These are phyloP conservation scores for Pristionchus japonicus DNA, from an alignment of 2,888 invertebrate species.

Conservation along the genomic window DNA sequence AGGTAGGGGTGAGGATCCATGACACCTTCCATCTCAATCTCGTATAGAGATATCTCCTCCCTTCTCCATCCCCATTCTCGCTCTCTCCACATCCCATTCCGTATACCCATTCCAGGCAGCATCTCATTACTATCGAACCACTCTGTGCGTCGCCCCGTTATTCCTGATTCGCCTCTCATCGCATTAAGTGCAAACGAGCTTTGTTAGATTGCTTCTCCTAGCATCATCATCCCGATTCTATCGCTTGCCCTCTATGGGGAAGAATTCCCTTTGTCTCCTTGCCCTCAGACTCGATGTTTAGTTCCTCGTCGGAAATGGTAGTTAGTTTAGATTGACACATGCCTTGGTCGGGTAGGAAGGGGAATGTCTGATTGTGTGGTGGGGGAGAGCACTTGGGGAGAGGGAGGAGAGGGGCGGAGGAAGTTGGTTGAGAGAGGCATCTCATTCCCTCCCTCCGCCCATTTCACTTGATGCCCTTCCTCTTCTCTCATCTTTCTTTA, in stretches of 20 bases:
- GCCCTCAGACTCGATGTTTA: background rate
- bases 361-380: constrained; percentile 21
- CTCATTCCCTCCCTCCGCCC: constrained; percentile 46
- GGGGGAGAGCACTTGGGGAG: background rate
- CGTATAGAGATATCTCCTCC: background rate
- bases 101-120: background rate
- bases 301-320: background rate
- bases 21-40: constrained; percentile 36
- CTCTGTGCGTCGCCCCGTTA: background rate
- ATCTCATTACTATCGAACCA: background rate
- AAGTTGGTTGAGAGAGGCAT: constrained; percentile 46
- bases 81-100: background rate
- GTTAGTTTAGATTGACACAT: constrained; percentile 6
- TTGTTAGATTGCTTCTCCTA: background rate
- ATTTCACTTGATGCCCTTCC: constrained; percentile 44
- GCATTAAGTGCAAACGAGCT: background rate
- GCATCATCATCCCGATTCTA: background rate
- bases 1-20: constrained; percentile 1
- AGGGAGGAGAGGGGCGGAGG: constrained; percentile 19
- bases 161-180: background rate
- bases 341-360: background rate
- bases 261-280: background rate
- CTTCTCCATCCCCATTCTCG: background rate
- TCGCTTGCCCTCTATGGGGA: no score
- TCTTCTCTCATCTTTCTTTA: constrained; percentile 49